phyloP scores from a whole-genome alignment of 2,113 vertebrate genomes.

The Clarias batrachus region DNA sequence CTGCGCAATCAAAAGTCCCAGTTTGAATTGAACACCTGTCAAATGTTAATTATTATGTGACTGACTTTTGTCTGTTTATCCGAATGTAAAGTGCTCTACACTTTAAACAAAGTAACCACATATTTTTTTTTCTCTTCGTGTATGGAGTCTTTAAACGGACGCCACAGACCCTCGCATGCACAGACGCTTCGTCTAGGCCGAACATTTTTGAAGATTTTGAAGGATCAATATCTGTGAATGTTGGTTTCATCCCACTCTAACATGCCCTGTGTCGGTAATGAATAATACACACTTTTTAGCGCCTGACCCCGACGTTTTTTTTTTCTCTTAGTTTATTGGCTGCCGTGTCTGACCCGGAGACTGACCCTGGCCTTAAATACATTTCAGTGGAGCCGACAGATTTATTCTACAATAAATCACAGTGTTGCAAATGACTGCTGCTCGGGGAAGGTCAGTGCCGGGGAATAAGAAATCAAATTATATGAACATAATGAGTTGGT shows the following conservation, averaged over 20 bases:
- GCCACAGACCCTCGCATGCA: neutral
- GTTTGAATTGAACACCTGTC: neutral
- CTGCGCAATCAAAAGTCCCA: neutral
- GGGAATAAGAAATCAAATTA: slow-evolving; percentile 63
- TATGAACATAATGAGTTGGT: slow-evolving; percentile 29
- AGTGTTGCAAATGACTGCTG: slow-evolving; percentile 63
- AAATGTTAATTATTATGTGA: neutral
- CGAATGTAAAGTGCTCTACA: neutral
- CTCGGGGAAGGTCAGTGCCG: slow-evolving; percentile 67
- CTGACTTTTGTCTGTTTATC: neutral
- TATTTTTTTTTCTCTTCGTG: neutral
- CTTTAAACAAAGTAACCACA: neutral
- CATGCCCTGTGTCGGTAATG: slow-evolving; percentile 30
- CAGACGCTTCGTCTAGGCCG: neutral
- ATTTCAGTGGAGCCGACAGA: slow-evolving; percentile 70
- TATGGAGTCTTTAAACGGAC: neutral
- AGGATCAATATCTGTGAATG: neutral
- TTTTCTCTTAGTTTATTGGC: slow-evolving; percentile 67
- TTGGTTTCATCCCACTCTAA: slow-evolving; percentile 5
- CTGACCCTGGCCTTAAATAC: slow-evolving; percentile 69
- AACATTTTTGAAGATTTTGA: neutral
- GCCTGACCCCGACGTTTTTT: slow-evolving; percentile 45
- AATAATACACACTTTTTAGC: slow-evolving; percentile 44
- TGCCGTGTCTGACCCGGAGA: slow-evolving; percentile 67
- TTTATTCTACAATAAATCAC: slow-evolving; percentile 76